Conservation (phyloP, 1,140 invertebrate genomes). For the Fopius arisanus region DNA sequence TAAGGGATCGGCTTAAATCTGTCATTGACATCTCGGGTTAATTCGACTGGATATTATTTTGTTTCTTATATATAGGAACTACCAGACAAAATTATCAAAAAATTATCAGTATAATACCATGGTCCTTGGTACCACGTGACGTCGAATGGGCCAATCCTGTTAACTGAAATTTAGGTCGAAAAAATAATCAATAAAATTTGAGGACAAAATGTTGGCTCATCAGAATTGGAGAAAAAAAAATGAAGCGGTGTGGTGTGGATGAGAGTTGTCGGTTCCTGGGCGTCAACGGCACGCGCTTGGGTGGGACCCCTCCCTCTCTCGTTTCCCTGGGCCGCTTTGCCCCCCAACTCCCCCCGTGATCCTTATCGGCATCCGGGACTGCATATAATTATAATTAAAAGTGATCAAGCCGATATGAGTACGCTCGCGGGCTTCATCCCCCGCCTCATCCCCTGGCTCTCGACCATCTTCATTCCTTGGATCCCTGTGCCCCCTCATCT, state of each 20-base stretch:
- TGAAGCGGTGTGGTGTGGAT: not conserved
- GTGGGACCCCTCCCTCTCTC: slow-evolving; percentile 45
- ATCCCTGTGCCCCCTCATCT: slow-evolving; percentile 11
- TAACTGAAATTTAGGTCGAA: too few species aligned
- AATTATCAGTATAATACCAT: too few species aligned
- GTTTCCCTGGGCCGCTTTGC: slow-evolving; percentile 18
- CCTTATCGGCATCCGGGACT: slow-evolving; percentile 55
- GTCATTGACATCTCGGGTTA: too few species aligned
- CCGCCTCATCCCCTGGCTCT: not conserved
- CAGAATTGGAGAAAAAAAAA: not conserved
- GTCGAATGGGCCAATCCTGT: too few species aligned
- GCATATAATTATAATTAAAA: slow-evolving; percentile 67
- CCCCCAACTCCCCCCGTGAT: slow-evolving; percentile 46
- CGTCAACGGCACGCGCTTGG: slow-evolving; percentile 63
- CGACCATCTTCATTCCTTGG: slow-evolving; percentile 8
- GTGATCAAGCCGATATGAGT: slow-evolving; percentile 58
- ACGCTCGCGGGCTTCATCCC: slow-evolving; percentile 27
- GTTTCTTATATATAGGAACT: too few species aligned
- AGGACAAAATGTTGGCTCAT: too few species aligned
- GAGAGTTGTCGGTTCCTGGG: slow-evolving; percentile 42
- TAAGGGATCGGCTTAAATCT: too few species aligned
- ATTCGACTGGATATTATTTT: too few species aligned
- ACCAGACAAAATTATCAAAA: too few species aligned
- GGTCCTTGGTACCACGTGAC: too few species aligned
- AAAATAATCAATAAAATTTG: too few species aligned